phyloP scores from a whole-genome alignment of 2,113 vertebrate species.

The Globicephala melas region DNA sequence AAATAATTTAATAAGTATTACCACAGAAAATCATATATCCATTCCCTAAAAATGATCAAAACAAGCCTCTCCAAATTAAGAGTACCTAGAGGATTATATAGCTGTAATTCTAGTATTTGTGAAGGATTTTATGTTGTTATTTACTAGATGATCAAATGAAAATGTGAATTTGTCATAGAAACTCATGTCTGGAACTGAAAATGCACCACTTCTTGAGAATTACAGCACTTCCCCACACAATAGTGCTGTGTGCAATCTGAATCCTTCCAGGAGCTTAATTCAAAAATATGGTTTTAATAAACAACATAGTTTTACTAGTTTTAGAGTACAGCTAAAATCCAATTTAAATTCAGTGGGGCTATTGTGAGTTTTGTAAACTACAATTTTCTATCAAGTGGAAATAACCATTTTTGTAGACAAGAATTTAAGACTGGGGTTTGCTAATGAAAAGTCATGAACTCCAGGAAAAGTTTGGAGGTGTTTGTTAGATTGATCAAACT shows the following conservation, averaged over 20 bases:
- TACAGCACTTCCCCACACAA: neutral
- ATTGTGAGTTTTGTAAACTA: neutral
- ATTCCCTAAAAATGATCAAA: neutral
- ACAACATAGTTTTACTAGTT: neutral
- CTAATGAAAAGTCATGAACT: neutral
- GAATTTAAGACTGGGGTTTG: neutral
- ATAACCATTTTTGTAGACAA: slow-evolving; percentile 30
- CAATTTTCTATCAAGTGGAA: slow-evolving; percentile 48
- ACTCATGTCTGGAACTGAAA: neutral
- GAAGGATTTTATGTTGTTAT: slow-evolving; percentile 48
- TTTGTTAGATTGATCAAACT: neutral
- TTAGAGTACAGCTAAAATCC: slow-evolving; percentile 34
- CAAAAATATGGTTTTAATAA: slow-evolving; percentile 53
- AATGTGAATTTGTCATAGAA: slow-evolving; percentile 59
- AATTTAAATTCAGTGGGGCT: slow-evolving; percentile 9
- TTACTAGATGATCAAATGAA: slow-evolving; percentile 59
- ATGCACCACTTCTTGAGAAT: neutral
- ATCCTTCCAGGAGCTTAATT: neutral
- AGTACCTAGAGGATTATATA: slow-evolving; percentile 41
- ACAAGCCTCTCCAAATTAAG: neutral
- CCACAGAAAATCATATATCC: neutral
- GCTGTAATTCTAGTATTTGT: slow-evolving; percentile 42
- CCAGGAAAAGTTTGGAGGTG: neutral
- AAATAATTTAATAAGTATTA: slow-evolving; percentile 34
- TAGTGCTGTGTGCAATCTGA: slow-evolving; percentile 20